A percentile compares a stretch with the other conserved stretches of the same genome.
Conservation (phyloP, 2,888 invertebrate species). For the Bellardia pandia region DNA sequence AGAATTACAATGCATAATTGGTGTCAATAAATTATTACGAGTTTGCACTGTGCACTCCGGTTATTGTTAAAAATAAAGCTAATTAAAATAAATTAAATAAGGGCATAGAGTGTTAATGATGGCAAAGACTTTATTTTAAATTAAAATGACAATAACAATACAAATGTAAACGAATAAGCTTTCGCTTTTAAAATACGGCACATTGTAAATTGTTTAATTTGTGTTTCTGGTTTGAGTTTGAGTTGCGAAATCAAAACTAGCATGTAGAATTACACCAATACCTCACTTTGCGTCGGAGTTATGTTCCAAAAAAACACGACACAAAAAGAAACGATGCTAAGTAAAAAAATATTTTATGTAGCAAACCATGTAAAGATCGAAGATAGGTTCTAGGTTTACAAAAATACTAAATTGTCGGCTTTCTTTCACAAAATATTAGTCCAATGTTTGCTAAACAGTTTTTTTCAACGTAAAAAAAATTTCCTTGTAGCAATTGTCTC, state of each 20-base stretch:
- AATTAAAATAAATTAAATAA: slow-evolving; percentile 69
- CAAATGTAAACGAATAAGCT: slow-evolving; percentile 37
- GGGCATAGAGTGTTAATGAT: slow-evolving; percentile 50
- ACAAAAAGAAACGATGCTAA: too few relatives aligned
- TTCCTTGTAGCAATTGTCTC: too few relatives aligned
- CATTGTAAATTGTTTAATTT: slow-evolving; percentile 34
- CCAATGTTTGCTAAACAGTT: too few relatives aligned
- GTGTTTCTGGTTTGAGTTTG: slow-evolving; percentile 32
- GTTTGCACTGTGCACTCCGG: slow-evolving; percentile 21
- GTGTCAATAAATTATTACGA: slow-evolving; percentile 58
- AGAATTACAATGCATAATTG: slow-evolving; percentile 49
- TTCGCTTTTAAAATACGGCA: slow-evolving; percentile 56
- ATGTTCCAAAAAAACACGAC: too few relatives aligned
- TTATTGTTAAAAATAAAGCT: slow-evolving; percentile 51
- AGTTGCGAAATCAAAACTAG: slow-evolving; percentile 22
- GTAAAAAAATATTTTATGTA: too few relatives aligned
- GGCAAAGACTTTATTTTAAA: neutral
- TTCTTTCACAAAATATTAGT: too few relatives aligned
- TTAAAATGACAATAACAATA: slow-evolving; percentile 35
- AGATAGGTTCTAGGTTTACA: too few relatives aligned
- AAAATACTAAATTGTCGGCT: too few relatives aligned
- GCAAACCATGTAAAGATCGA: too few relatives aligned
- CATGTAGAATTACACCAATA: slow-evolving; percentile 10
- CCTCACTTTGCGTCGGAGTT: too few relatives aligned
- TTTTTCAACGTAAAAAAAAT: too few relatives aligned